A percentile compares a stretch with the other conserved stretches of the same genome.
Evolutionary conservation across 2,888 invertebrate genomes (phyloP).

Genomic region (Sturmia bella): DNA sequence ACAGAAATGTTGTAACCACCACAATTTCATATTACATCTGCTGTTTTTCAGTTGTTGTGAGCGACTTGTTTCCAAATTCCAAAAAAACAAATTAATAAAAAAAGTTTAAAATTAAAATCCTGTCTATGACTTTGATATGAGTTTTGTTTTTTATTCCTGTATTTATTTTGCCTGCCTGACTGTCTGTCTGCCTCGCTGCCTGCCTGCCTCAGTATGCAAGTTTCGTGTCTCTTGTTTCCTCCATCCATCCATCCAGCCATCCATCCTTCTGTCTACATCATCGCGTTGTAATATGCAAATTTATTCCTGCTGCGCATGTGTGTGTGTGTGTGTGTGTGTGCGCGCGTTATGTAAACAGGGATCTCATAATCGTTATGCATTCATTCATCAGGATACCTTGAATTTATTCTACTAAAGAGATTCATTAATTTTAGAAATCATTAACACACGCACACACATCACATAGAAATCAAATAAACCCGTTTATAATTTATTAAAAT

Average conservation of each 20-base stretch:
- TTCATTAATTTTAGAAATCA: constrained; percentile 52
- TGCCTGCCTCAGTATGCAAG: constrained; percentile 40
- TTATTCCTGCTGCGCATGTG: not conserved
- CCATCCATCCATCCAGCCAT: constrained; percentile 47
- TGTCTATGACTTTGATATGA: constrained; percentile 65
- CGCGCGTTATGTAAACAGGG: constrained; percentile 42
- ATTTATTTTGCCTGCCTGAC: constrained; percentile 19
- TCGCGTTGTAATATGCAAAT: constrained; percentile 66
- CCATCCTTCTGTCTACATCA: constrained; percentile 49
- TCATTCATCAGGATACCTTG: constrained; percentile 63
- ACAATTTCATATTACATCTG: constrained; percentile 65
- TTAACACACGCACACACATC: not conserved
- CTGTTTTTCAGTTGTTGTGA: constrained; percentile 28
- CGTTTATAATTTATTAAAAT: constrained; percentile 62
- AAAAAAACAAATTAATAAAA: constrained; percentile 38
- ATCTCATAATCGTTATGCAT: constrained; percentile 56
- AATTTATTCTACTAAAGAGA: constrained; percentile 55
- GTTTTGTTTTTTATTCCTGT: constrained; percentile 52
- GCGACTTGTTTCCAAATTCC: constrained; percentile 18
- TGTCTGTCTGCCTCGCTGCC: constrained; percentile 10
- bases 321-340: constrained; percentile 1
- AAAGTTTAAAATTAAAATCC: constrained; percentile 60
- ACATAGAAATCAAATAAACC: constrained; percentile 42
- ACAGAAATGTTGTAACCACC: constrained; percentile 47
- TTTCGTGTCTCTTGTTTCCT: constrained; percentile 33